Base-by-base conservation (phyloP, 2,113 vertebrate species). In the Gopherus evgoodei region DNA sequence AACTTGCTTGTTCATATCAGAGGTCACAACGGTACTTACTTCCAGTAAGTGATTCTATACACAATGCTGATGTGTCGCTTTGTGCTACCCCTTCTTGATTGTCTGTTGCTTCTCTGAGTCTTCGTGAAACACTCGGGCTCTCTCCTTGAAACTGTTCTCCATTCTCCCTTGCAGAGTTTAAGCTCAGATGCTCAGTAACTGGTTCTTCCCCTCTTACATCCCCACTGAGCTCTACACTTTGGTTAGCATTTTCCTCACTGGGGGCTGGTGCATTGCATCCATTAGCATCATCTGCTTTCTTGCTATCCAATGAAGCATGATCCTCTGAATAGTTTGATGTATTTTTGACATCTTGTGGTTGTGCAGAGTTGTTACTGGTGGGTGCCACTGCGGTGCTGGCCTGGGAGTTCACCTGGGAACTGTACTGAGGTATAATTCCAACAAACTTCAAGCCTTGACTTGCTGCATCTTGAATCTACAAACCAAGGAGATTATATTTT, bases 401-500 rank as follows among this genome's bases (percentile, higher is more conserved):
- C 31, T 96, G 96, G 12, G 95, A 95, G 91, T 89, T 94, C 93
- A 54, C 96, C 31, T 93, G 93, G 93, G 97, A 97, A 42, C 95
- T 98, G 27, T 99, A 99, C 91, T 99, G 99, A 96, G 99, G 99
- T 89, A 99, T 97, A 76, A 99, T 99, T 62, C 99, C 99, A n/a
- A 99, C 98, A 86, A 99, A 99, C 95, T 98, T 98, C 97, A 99
- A 98, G 82, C 99, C 99, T 94, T 98, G 99, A 95, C 99, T 99
- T 16, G 99, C 99, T 14, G 99, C 99, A 89, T 99, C 99, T 98
- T 99, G 99, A 97, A 99, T 98, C 99, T 99, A 98, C 97, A 98
- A 97, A 95, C 94, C 65, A 96, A 95, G 92, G 86, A 95, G 90
- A 97, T 96, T 95, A 95, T 57, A 93, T 97, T 96, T 97, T 97